Evolutionary conservation across 2,888 invertebrate species (phyloP), one percentile per base, ranked within the genome.

Genomic region (Patella caerulea): DNA sequence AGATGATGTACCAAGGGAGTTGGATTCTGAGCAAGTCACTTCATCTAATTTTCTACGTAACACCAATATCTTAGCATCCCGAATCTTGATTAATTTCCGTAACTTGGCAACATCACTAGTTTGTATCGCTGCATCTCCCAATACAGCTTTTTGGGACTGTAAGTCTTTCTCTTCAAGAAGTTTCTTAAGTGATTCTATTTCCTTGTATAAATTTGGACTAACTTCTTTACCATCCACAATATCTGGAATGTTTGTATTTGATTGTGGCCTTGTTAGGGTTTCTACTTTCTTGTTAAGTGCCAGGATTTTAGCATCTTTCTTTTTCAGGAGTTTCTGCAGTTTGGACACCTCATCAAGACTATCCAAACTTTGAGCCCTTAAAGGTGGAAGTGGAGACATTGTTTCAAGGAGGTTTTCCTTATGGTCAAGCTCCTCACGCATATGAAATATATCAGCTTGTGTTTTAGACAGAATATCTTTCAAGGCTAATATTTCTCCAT

Each of bases 401-500:
- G 15, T 19, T 17, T 19, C 59, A 3, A 59, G 17, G 11, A 59
- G 17, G 11, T 17, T 19, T 19, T 59, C 59, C 19, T 59, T 59
- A 19, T 59, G 19, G 19, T 59, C 19, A 17, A 59, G 19, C 19
- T 59, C 59, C 17, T 59, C 59, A 59, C 59, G 59, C n/a, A 59
- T 17, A 59, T 59, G 59, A 17, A 59, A 9, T 3, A 59, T 19
- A 59, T 59, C 59, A 59, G 59, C 19, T 17, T 59, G 59, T 19
- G 59, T 19, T 59, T 59, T 59, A 19, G 17, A 17, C 59, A 59
- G 2, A 17, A 59, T 59, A 19, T 59, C 70, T 72, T 78, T 71
- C 17, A 78, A 70, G 29, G 54, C 54, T 69, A 54, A 78, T n/a
- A 81, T 75, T 71, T 79, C 78, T 76, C 78, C 79, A 71, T 79